Conservation (phyloP, 2,888 invertebrate species). For the Nemotelus nigrinus region DNA sequence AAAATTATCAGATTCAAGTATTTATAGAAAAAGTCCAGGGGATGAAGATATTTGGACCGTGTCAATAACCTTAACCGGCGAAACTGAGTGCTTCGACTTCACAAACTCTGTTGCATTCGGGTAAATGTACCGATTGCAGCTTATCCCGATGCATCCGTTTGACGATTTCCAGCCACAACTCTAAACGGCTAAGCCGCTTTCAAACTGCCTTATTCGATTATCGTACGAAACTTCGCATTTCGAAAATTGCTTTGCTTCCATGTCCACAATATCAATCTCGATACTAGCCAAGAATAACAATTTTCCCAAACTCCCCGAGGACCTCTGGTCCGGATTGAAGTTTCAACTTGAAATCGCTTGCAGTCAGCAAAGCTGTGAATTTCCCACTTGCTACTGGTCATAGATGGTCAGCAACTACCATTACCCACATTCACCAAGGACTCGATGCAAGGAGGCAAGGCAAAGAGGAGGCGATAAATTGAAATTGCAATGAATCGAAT, state of each 20-base stretch:
- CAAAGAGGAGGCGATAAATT: slow-evolving; percentile 42
- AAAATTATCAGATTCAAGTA: too few relatives aligned
- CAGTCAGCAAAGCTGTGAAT: slow-evolving; percentile 21
- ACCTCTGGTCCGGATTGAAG: slow-evolving; percentile 14
- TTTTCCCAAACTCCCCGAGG: slow-evolving; percentile 25
- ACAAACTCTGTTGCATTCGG: too few relatives aligned
- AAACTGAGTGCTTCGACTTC: too few relatives aligned
- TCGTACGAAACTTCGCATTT: slow-evolving; percentile 36
- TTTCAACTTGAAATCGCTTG: slow-evolving; percentile 31
- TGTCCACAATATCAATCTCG: slow-evolving; percentile 16
- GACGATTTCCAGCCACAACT: not conserved
- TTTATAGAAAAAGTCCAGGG: too few relatives aligned
- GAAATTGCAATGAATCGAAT: slow-evolving; percentile 45
- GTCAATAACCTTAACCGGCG: too few relatives aligned
- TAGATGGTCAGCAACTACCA: not conserved
- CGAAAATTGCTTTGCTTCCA: slow-evolving; percentile 36
- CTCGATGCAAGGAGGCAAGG: not conserved
- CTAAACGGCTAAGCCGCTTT: slow-evolving; percentile 21
- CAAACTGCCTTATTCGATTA: slow-evolving; percentile 42
- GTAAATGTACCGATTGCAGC: too few relatives aligned
- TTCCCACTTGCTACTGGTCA: not conserved
- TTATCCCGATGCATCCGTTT: not conserved
- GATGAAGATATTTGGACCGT: too few relatives aligned
- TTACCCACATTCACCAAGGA: not conserved
- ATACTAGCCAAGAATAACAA: slow-evolving; percentile 31